Evolutionary conservation across 1,140 invertebrate species (phyloP), one percentile per base, ranked within the genome.

Genomic region (Meloidogyne exigua): DNA sequence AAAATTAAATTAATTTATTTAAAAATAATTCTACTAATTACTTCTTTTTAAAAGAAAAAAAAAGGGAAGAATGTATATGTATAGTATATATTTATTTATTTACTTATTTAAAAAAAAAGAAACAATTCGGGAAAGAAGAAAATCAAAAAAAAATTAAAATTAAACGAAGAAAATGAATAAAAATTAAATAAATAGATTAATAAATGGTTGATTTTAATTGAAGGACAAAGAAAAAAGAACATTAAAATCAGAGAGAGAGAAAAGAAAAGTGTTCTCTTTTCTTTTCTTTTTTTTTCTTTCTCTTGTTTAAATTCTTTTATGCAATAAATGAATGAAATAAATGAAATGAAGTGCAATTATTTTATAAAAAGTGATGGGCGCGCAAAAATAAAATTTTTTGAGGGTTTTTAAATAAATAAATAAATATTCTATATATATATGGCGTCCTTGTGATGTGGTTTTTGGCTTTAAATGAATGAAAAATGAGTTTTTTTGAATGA

Each of bases 361-460:
- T 4, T 44, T 49, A 18, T 2, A 57, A n/a, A 57, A 57, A 57
- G 49, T 57, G 18, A 57, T 57, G 49, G 49, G 49, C 49, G 49
- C 49, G 49, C 49, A 57, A 57, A 57, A 57, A 39, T 39, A 39
- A 39, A n/a, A 57, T n/a, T n/a, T 57, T 57, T n/a, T 57, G 7
- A 57, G 49, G 49, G 49, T 57, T 57, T 57, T 57, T 57, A 57
- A 57, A 18, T 49, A 49, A 44, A 44, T 13, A 44, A n/a, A n/a
- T n/a, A n/a, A n/a, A n/a, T n/a, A n/a, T n/a, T 44, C 11, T 44
- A 11, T 44, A 11, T 44, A 13, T 49, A 18, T 57, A n/a, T 57
- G 49, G 49, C 49, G 49, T n/a, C 49, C 49, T 57, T 57, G 49
- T 57, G 49, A 57, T 57, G 49, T 57, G 49, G 49, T 57, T 57